These are phyloP conservation scores for Papilio xuthus DNA, from an alignment of 1,140 invertebrate genomes.

Conservation along the genomic window DNA sequence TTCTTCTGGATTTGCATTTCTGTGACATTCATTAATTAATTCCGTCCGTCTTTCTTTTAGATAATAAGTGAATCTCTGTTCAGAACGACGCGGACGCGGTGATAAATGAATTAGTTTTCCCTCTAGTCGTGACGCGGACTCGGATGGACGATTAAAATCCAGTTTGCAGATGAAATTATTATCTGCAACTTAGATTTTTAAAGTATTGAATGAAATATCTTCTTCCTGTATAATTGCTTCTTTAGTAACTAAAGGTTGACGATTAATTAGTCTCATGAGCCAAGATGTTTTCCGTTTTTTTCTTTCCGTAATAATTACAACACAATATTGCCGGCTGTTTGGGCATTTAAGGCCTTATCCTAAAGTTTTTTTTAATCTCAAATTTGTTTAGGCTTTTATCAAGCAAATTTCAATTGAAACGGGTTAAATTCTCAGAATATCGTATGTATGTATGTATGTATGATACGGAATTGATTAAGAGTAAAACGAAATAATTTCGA, in stretches of 20 bases:
- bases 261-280: neutral
- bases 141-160: conserved; percentile 25
- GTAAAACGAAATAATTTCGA: neutral
- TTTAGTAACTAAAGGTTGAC: neutral
- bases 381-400: neutral
- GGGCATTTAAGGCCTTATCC: no score
- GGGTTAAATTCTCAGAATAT: neutral
- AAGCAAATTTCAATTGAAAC: neutral
- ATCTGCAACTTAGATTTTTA: conserved; percentile 26
- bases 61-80: conserved; percentile 26
- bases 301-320: no score
- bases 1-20: conserved; percentile 23
- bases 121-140: conserved; percentile 14
- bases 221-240: neutral
- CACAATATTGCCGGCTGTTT: neutral
- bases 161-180: conserved; percentile 34
- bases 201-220: conserved; percentile 6
- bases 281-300: neutral
- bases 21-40: conserved; percentile 18
- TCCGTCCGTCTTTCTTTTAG: conserved; percentile 19
- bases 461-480: neutral
- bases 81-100: conserved; percentile 3
- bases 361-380: no score
- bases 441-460: neutral
- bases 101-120: conserved; percentile 33